Conservation (phyloP, 2,888 invertebrate species). For the Autographa pulchrina region DNA sequence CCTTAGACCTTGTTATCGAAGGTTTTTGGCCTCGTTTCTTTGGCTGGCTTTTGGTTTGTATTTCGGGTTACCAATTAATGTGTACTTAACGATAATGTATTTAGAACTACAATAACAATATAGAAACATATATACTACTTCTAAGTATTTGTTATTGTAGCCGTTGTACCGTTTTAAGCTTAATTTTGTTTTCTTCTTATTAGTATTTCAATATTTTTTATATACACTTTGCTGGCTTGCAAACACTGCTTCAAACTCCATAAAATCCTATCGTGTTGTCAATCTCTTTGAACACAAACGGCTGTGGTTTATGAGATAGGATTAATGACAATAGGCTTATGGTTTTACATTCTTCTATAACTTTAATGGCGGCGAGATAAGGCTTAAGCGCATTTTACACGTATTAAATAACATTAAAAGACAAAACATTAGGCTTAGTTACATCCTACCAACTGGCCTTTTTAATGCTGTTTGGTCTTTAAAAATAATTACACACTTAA, state of each 20-base stretch:
- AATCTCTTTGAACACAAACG: conserved; percentile 5
- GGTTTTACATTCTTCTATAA: conserved; percentile 17
- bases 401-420: conserved; percentile 3
- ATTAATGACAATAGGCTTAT: conserved; percentile 15
- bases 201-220: no score
- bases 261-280: neutral
- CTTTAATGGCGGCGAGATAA: conserved; percentile 29
- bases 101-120: no score
- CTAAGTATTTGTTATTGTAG: no score
- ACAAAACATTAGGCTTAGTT: neutral
- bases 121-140: no score
- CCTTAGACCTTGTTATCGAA: neutral
- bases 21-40: neutral
- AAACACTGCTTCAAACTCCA: neutral
- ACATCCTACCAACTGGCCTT: no score
- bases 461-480: no score
- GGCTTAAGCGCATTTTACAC: neutral
- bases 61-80: neutral
- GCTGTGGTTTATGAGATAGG: neutral
- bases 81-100: neutral
- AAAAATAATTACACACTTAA: no score
- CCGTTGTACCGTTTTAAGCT: no score
- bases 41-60: neutral
- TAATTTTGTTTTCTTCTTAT: no score
- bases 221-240: neutral